These are phyloP conservation scores for Oscheius sp. DNA, from an alignment of 2,888 invertebrate species.

Conservation along the genomic window DNA sequence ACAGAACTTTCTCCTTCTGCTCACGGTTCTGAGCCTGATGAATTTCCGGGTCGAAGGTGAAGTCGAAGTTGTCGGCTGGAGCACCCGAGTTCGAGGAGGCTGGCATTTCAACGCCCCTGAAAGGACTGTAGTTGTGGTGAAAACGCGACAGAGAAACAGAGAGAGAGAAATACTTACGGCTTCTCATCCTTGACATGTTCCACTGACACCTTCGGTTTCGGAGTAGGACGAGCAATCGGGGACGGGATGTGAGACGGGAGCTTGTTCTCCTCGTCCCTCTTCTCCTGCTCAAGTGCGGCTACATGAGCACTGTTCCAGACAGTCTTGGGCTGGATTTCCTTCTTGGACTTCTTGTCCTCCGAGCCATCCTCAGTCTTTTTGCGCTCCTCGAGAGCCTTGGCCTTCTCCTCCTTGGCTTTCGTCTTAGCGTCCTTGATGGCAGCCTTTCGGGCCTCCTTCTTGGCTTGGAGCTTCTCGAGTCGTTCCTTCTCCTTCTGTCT, in stretches of 20 bases:
- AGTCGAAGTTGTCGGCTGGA: constrained; percentile 45
- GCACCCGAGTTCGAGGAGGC: not conserved
- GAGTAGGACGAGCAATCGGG: constrained; percentile 63
- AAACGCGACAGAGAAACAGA: not conserved
- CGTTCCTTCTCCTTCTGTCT: constrained; percentile 36
- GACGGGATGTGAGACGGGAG: constrained; percentile 51
- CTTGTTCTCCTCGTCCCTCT: constrained; percentile 18
- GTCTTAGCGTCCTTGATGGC: constrained; percentile 10
- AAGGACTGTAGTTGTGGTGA: not conserved
- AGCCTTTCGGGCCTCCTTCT: constrained; percentile 27
- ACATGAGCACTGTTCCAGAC: constrained; percentile 59
- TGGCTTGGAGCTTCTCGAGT: constrained; percentile 21
- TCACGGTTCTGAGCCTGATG: constrained; percentile 39
- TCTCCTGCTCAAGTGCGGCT: constrained; percentile 14
- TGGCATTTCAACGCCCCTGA: constrained; percentile 35
- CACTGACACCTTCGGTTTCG: constrained; percentile 24
- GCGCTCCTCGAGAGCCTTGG: constrained; percentile 39
- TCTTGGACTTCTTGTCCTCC: not conserved
- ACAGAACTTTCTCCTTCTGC: constrained; percentile 10
- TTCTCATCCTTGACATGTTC: constrained; percentile 25
- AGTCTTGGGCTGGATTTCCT: constrained; percentile 37
- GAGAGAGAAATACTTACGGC: constrained; percentile 2
- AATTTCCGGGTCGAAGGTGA: constrained; percentile 54
- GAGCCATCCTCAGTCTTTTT: constrained; percentile 33
- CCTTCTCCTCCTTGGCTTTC: not conserved